Evolutionary conservation across 2,797 vertebrate species (phyloP), one percentile per base, ranked within the genome.

Genomic region (Linurgus olivaceus): DNA sequence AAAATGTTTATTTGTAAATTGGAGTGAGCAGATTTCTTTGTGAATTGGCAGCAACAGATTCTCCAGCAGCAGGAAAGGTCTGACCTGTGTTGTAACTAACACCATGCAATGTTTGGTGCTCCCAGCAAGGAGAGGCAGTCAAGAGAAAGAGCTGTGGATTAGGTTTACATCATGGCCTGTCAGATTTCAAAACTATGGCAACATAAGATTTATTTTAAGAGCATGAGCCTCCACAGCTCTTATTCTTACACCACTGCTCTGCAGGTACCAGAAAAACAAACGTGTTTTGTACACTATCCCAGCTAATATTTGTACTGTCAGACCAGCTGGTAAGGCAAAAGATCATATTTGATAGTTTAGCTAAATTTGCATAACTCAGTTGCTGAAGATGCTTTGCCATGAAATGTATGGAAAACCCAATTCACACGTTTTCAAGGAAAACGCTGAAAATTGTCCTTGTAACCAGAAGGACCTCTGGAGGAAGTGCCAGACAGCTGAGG

Each of bases 201-300:
- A 93, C 40, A 52, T 45, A 82, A 13, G 29, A 70, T 61, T 86
- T 86, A 76, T 90, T 82, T 86, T 82, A 86, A 92, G 47, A 93
- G 31, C 50, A 44, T 10, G 17, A 90, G 31, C 15, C 31, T 86
- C 19, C 50, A 40, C 51, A 77, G 67, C 25, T 80, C 37, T 73
- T 87, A 87, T 50, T 84, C 14, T 71, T 40, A 82, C 15, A 77
- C 20, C 20, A n/a, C 26, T 51, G 54, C 71, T 70, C 42, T 65
- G 37, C 48, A 80, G 68, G 25, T 44, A 67, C 7, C 50, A 88
- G 88, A 51, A 86, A 84, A 94, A 91, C 33, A 92, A 91, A 74
- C 35, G 52, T 31, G 44, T 65, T 93, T 85, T 73, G 55, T 63
- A 85, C 7, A 26, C 71, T 92, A 63, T 50, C 31, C 40, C 67